Evolutionary conservation across 2,113 vertebrate genomes (phyloP), one percentile per base, ranked within the genome.

Genomic region (Erythrocercus mccallii): DNA sequence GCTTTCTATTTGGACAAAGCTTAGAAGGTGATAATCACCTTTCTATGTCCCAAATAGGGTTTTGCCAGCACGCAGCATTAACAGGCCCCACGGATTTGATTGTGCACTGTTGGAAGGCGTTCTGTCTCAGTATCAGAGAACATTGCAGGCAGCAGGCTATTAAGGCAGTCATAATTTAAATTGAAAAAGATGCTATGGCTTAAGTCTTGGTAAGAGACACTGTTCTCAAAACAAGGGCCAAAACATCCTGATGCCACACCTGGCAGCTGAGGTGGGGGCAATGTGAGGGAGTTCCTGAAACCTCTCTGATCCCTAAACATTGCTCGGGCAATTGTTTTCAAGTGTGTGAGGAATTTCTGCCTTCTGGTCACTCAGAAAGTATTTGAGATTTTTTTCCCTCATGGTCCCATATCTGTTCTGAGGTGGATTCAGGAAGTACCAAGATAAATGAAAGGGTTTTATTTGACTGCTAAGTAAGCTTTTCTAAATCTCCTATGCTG

Each of bases 1-100:
- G 37, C 80, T 96, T 92, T 93, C 77, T 93, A 33, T 64, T 94
- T 96, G 47, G 82, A 66, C 81, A 48, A 81, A 81, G 61, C 45
- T 92, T 66, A 87, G 65, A 35, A 94, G 86, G 90, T 90, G 47
- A 78, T 97, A 91, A 96, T 96, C 94, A 96, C 95, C 82, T 93
- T 91, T 94, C 92, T 42, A 8, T 87, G 88, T 94, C 89, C 83
- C 88, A 87, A 82, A 69, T 3, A 81, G 4, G 87, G 79, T 81
- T 88, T 47, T 88, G 76, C 92, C 89, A 65, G 86, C 62, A 76
- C 1, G 3, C 25, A 92, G 80, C 72, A 69, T 90, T 89, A 92
- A 31, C 53, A 53, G 77, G 56, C 37, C 53, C 78, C 92, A 69
- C 66, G 19, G 62, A 77, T 92, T 88, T 86, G 86, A 92, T 65